Conservation (phyloP, 2,797 vertebrate species). For the Gouania willdenowi region DNA sequence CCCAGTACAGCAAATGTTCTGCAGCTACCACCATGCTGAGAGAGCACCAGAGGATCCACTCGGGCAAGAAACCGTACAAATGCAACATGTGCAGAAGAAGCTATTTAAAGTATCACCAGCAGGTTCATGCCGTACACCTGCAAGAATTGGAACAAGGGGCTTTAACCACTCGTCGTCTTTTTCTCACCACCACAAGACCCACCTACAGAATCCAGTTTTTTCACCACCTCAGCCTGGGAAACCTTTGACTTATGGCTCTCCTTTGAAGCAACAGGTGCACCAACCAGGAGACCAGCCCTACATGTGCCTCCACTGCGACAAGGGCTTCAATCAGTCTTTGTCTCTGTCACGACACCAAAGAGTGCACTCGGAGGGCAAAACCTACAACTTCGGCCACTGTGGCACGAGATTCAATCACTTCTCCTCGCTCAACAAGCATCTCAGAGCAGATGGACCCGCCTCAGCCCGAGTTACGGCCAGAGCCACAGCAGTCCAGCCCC, state of each 20-base stretch:
- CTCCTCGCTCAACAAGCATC: conserved; percentile 78
- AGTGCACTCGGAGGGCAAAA: conserved; percentile 80
- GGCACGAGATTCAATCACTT: conserved; percentile 81
- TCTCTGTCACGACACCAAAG: conserved; percentile 82
- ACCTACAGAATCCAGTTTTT: conserved; percentile 76
- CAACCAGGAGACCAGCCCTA: conserved; percentile 79
- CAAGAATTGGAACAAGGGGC: conserved; percentile 81
- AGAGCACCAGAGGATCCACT: conserved; percentile 81
- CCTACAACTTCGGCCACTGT: conserved; percentile 77
- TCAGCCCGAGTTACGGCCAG: conserved; percentile 26
- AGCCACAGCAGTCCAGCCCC: conserved; percentile 67
- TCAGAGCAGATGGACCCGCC: conserved; percentile 51
- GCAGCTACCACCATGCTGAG: conserved; percentile 73
- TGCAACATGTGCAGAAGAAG: conserved; percentile 83
- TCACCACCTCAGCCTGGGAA: conserved; percentile 67
- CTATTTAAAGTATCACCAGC: conserved; percentile 83
- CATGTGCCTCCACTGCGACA: conserved; percentile 81
- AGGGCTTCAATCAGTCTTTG: conserved; percentile 83
- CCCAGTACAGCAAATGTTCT: conserved; percentile 80
- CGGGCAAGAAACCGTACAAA: conserved; percentile 81
- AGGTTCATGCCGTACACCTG: conserved; percentile 80
- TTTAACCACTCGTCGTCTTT: conserved; percentile 83
- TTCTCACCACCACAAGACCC: conserved; percentile 79
- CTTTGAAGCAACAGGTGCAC: conserved; percentile 71
- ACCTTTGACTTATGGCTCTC: conserved; percentile 59